Conservation (phyloP, 2,888 invertebrate species). For the Eristalis pertinax region DNA sequence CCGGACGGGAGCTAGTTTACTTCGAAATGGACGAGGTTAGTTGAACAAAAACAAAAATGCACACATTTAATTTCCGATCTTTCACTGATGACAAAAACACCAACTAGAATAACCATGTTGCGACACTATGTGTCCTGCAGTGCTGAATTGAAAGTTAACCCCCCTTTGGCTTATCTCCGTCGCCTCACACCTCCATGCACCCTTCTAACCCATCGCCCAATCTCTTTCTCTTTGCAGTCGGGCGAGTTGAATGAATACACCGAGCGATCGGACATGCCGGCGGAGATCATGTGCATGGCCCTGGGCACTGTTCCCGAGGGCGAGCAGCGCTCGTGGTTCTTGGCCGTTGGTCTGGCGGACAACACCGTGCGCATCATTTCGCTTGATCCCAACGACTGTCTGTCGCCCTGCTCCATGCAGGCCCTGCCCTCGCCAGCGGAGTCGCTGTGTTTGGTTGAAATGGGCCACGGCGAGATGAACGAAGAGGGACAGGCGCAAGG, state of each 20-base stretch:
- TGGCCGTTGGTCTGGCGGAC: constrained; percentile 97
- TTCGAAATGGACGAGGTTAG: constrained; percentile 99
- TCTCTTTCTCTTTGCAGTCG: constrained; percentile 85
- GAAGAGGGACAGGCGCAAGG: constrained; percentile 81
- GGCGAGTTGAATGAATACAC: constrained; percentile 99
- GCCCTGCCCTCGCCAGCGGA: constrained; percentile 97
- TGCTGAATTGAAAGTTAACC: constrained; percentile 77
- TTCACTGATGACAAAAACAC: constrained; percentile 80
- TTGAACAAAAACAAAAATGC: constrained; percentile 72
- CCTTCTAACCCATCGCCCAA: background rate
- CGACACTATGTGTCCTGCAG: constrained; percentile 82
- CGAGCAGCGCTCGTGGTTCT: constrained; percentile 96
- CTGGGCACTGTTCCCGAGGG: constrained; percentile 96
- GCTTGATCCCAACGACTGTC: constrained; percentile 96
- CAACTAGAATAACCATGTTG: constrained; percentile 80
- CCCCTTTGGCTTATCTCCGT: background rate
- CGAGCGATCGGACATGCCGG: constrained; percentile 97
- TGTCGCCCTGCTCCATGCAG: constrained; percentile 97
- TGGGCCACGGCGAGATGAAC: constrained; percentile 87
- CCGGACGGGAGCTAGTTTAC: constrained; percentile 98
- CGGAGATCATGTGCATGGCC: constrained; percentile 99
- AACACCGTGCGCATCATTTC: constrained; percentile 99
- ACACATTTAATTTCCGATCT: background rate
- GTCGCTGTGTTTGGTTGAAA: constrained; percentile 97
- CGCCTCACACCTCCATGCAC: background rate